These are phyloP conservation scores for Aphidius gifuensis DNA, from an alignment of 1,140 invertebrate genomes.

Conservation along the genomic window DNA sequence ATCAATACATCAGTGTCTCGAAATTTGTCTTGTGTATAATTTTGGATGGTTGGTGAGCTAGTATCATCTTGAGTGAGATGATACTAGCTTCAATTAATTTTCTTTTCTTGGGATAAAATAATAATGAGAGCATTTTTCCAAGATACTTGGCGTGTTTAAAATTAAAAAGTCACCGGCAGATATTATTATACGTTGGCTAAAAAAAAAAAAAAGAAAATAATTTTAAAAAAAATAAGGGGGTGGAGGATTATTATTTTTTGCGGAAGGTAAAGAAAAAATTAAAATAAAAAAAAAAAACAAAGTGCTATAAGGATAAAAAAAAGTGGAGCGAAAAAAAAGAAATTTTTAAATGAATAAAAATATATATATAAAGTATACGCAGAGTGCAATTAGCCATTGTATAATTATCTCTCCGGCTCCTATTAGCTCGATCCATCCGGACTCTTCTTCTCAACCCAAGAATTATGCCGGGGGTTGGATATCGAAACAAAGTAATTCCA, in stretches of 20 bases:
- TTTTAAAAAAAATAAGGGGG: neutral
- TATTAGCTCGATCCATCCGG: constrained; percentile 32
- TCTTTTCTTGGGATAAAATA: constrained; percentile 18
- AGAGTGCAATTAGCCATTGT: constrained; percentile 40
- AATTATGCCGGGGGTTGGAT: constrained; percentile 17
- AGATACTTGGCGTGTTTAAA: constrained; percentile 15
- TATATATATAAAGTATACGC: constrained; percentile 29
- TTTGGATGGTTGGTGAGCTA: neutral
- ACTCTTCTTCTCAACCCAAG: constrained; percentile 17
- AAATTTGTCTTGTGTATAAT: no score
- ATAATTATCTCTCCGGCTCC: constrained; percentile 36
- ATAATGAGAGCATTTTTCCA: constrained; percentile 18
- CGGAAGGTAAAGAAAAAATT: constrained; percentile 18
- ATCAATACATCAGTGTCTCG: no score
- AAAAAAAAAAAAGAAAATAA: no score
- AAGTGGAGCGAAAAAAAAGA: constrained; percentile 4
- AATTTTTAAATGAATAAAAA: neutral
- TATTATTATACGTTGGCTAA: no score
- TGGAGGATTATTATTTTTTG: constrained; percentile 28
- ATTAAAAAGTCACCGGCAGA: constrained; percentile 23
- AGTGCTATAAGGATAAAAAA: constrained; percentile 11
- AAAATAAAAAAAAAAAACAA: constrained; percentile 20
- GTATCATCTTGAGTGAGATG: no score
- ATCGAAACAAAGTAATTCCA: constrained; percentile 37
- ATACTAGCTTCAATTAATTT: constrained; percentile 13